Evolutionary conservation across 1,140 invertebrate species (phyloP), one percentile per base, ranked within the genome.

Genomic region (Pomacea maculata): DNA sequence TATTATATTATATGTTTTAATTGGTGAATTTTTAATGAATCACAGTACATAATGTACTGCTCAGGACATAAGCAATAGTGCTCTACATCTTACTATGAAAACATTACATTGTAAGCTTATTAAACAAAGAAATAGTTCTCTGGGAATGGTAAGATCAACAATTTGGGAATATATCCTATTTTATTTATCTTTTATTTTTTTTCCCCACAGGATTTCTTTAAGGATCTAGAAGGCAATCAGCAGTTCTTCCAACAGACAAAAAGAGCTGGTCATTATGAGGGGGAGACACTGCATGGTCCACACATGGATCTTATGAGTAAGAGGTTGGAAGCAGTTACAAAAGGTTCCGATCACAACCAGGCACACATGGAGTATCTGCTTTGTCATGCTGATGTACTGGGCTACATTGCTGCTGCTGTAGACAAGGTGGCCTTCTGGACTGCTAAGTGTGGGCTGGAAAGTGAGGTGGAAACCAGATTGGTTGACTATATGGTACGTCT

Each of bases 341-440:
- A 55, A n/a, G 77, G 77, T 6, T 68, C 65, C 21, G 17, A 11
- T 29, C 65, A 25, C 19, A 78, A 78, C 77, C 65, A 21, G 54
- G 77, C 77, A 45, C 65, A 57, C 19, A 78, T 78, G 21, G 77
- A 78, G 65, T 78, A 78, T 52, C 25, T 78, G 65, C 77, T 78
- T n/a, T 78, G 77, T 71, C 77, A 52, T 54, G 67, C 70, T 29
- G 77, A 78, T 15, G 21, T 92, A 5, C 68, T 98, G 83, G 96
- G 96, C 71, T 97, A 97, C 91, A 94, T 98, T 54, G 95, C 95
- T 88, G 92, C 97, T 73, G 95, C 97, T 65, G 97, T 98, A 92
- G 95, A 94, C 61, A 98, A 97, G 92, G 92, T 98, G 82, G 95
- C 95, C 89, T 92, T 94, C 65, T 98, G 97, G 97, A 96, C 95